phyloP scores from a whole-genome alignment of 2,113 vertebrate genomes.

The Aspidoscelis tigris region DNA sequence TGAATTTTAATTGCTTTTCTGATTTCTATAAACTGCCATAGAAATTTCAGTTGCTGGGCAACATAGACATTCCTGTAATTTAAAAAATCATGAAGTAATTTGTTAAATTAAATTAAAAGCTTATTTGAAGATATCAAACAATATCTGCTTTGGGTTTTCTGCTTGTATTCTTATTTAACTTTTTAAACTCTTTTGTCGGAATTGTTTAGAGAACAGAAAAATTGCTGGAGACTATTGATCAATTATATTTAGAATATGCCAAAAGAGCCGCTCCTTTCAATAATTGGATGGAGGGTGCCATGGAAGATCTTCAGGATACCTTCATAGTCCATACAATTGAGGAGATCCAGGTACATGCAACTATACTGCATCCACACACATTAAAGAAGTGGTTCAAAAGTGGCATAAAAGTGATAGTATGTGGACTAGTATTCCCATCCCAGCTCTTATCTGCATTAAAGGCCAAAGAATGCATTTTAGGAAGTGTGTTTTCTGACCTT shows the following conservation, averaged over 20 bases:
- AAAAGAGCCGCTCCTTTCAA: constrained; percentile 98
- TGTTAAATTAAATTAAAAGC: not conserved
- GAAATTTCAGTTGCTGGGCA: not conserved
- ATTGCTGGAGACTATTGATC: constrained; percentile 96
- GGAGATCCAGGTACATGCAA: constrained; percentile 89
- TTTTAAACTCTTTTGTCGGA: constrained; percentile 19
- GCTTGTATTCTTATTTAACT: constrained; percentile 26
- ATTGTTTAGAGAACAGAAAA: constrained; percentile 91
- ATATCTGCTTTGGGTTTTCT: too few species aligned
- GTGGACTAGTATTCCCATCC: too few species aligned
- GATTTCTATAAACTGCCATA: not conserved
- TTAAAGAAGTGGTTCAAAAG: too few species aligned
- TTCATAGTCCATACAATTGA: constrained; percentile 99
- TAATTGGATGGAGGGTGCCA: constrained; percentile 99
- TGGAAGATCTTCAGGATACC: constrained; percentile 98
- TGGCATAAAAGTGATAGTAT: too few species aligned
- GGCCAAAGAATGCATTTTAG: too few species aligned
- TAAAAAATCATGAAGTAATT: not conserved
- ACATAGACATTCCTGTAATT: not conserved
- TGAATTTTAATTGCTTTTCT: not conserved
- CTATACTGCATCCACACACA: too few species aligned
- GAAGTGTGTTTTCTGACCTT: too few species aligned
- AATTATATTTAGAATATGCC: constrained; percentile 96
- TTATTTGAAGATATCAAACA: not conserved
- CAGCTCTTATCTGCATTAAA: too few species aligned